Evolutionary conservation across 2,888 invertebrate genomes (phyloP).

Genomic region (Spilosoma lubricipeda): DNA sequence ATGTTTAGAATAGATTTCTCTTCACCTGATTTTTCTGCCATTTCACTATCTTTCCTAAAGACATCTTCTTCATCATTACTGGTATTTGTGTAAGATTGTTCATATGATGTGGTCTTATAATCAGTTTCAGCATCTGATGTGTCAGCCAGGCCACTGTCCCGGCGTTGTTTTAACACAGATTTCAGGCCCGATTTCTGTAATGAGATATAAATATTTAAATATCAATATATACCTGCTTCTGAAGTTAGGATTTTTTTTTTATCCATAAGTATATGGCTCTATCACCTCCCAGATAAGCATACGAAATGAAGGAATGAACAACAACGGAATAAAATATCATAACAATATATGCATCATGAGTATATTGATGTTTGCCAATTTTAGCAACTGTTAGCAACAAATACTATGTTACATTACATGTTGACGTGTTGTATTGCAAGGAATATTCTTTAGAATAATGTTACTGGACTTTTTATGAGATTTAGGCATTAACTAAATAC

Average conservation of each 20-base stretch:
- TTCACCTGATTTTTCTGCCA: conserved; percentile 28
- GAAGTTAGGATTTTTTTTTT: no score
- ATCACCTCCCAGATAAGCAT: conserved; percentile 2
- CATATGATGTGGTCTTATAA: conserved; percentile 61
- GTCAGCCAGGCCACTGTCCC: conserved; percentile 81
- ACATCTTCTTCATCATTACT: conserved; percentile 34
- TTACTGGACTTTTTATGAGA: not conserved
- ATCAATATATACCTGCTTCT: not conserved
- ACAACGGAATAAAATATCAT: conserved; percentile 4
- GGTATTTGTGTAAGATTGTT: conserved; percentile 46
- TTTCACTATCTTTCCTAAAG: conserved; percentile 47
- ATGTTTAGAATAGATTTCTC: conserved; percentile 63
- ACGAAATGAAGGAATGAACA: conserved; percentile 3
- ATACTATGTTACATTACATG: not conserved
- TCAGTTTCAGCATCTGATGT: conserved; percentile 82
- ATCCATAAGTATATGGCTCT: not conserved
- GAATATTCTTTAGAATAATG: not conserved
- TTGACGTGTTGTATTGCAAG: not conserved
- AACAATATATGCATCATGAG: conserved; percentile 2
- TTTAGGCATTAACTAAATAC: not conserved
- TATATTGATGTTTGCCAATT: conserved; percentile 9
- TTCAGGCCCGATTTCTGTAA: conserved; percentile 72
- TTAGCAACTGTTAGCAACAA: no score
- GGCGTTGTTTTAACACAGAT: conserved; percentile 72
- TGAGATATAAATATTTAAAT: not conserved